Evolutionary conservation across 2,888 invertebrate species (phyloP), one percentile per base, ranked within the genome.

Genomic region (Strigamia transsilvanica): DNA sequence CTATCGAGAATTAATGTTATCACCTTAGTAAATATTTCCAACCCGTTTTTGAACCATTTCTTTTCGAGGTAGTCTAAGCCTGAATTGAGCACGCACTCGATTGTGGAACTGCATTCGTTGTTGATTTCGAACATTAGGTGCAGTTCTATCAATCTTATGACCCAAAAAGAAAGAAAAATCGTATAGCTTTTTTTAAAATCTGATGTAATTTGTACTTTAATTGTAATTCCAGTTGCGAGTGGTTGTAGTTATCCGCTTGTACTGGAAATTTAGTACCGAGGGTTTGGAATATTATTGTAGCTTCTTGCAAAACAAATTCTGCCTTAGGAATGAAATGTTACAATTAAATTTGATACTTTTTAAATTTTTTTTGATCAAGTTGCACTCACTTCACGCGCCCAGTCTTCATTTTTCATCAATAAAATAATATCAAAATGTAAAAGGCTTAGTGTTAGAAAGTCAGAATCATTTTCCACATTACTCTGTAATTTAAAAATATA

Each of bases 251-350:
- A 18, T 56, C 56, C 2, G n/a, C 18, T 56, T 56, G 56, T 6
- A 2, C n/a, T 7, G 56, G 56, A 6, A n/a, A 56, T 56, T 56
- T 56, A 1, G 18, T 56, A 18, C 18, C 18, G 6, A 56, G 56
- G 6, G 56, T 56, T 56, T 56, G 18, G 6, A 56, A 56, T 18
- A 56, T n/a, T 56, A 18, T 56, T n/a, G n/a, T 7, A 18, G 56
- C 56, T 56, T 56, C 56, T 56, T 56, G n/a, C 21, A 56, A 56
- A 56, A 56, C 21, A 56, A 56, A 56, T 56, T 56, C 56, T 18
- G 56, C 56, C 56, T 56, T 21, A 21, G 18, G 10, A 56, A 56
- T 56, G 7, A 56, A 18, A 38, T 38, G 38, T 21, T 1, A n/a
- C n/a, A 56, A 56, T 56, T 56, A 56, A 56, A 18, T n/a, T 56